phyloP scores from a whole-genome alignment of 2,888 invertebrate species.

The Lysandra bellargus region DNA sequence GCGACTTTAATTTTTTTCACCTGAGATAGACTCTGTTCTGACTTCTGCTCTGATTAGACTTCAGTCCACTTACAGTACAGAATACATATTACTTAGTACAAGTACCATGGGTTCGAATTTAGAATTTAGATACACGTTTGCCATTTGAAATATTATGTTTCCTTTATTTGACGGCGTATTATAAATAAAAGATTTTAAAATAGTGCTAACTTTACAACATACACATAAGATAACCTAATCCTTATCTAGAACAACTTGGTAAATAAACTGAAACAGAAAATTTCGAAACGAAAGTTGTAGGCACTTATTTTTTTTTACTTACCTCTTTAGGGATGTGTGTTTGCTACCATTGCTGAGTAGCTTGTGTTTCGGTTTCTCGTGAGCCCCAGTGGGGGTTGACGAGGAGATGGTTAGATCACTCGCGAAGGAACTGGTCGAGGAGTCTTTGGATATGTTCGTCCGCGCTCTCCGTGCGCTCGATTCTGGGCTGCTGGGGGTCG shows the following conservation, averaged over 20 bases:
- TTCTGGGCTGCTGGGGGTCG: constrained; percentile 66
- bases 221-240: no score
- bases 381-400: constrained; percentile 81
- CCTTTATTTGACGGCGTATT: background rate
- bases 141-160: background rate
- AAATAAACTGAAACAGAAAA: background rate
- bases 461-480: constrained; percentile 56
- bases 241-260: background rate
- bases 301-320: constrained; percentile 44
- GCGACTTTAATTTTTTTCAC: no score
- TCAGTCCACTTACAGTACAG: background rate
- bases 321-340: constrained; percentile 87
- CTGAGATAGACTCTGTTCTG: no score
- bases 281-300: background rate
- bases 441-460: constrained; percentile 82
- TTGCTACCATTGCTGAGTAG: constrained; percentile 85
- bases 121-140: background rate
- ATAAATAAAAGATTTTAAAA: background rate
- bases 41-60: no score
- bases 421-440: constrained; percentile 86
- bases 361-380: constrained; percentile 84
- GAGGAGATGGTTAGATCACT: constrained; percentile 84
- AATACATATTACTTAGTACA: no score
- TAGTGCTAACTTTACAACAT: no score
- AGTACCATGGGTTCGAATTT: background rate